phyloP scores from a whole-genome alignment of 2,113 vertebrate species.

The Epinephelus cyanopodus region DNA sequence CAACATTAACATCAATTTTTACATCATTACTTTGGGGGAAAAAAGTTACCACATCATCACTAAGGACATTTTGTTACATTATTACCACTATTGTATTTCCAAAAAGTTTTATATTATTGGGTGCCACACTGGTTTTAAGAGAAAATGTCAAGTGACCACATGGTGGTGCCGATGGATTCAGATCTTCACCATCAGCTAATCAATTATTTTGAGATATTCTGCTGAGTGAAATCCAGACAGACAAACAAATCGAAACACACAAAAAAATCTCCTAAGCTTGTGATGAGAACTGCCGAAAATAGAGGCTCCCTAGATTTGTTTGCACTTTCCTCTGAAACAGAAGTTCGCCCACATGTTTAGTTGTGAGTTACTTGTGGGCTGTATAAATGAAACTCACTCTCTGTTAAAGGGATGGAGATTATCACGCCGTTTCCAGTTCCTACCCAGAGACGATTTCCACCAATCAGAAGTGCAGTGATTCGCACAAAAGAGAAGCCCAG shows the following conservation, averaged over 20 bases:
- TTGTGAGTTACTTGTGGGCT: background rate
- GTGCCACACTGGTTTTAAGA: too few relatives aligned
- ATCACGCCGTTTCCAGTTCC: constrained; percentile 98
- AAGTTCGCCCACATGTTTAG: too few relatives aligned
- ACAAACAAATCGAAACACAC: background rate
- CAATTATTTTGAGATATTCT: background rate
- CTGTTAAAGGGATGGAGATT: constrained; percentile 98
- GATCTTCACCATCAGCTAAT: background rate
- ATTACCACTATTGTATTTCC: too few relatives aligned
- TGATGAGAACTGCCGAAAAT: background rate
- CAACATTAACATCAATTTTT: too few relatives aligned
- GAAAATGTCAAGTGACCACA: background rate
- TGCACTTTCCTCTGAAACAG: too few relatives aligned
- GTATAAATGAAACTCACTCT: constrained; percentile 87
- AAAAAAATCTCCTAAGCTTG: background rate
- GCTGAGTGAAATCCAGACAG: background rate
- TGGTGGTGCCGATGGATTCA: background rate
- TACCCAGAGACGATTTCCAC: constrained; percentile 97
- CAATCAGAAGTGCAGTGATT: constrained; percentile 97
- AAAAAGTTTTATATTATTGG: too few relatives aligned
- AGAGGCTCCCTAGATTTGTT: background rate
- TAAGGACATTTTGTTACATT: too few relatives aligned
- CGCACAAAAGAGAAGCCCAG: constrained; percentile 98
- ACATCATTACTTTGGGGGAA: too few relatives aligned
- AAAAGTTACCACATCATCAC: too few relatives aligned